Evolutionary conservation across 2,888 invertebrate genomes (phyloP).

Genomic region (Chirona hameri): DNA sequence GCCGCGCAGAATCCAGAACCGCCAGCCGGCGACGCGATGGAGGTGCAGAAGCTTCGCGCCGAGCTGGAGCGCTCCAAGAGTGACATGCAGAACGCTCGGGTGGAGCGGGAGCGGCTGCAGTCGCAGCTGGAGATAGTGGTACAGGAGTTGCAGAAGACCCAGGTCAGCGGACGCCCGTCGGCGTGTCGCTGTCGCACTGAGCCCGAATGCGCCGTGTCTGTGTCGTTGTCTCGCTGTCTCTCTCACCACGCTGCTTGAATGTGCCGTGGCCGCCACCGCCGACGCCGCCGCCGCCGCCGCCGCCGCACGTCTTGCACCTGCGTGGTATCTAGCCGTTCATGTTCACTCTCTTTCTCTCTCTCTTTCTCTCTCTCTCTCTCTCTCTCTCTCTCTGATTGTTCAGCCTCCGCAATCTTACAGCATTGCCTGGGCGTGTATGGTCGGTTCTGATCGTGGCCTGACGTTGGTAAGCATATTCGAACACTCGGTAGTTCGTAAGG

Average conservation of each 20-base stretch:
- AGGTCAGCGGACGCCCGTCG: conserved; percentile 56
- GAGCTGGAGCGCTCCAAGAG: conserved; percentile 10
- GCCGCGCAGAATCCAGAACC: conserved; percentile 31
- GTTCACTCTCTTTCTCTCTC: neutral
- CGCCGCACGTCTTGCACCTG: neutral
- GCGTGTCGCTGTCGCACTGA: neutral
- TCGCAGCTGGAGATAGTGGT: conserved; percentile 88
- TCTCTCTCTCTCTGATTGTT: neutral
- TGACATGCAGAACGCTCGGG: conserved; percentile 71
- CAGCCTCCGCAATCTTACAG: conserved; percentile 5
- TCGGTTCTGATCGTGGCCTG: neutral
- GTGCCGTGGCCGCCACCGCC: neutral
- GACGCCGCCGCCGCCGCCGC: conserved; percentile 1
- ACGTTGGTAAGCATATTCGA: neutral
- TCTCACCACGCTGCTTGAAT: neutral
- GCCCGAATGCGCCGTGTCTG: neutral
- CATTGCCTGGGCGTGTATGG: neutral
- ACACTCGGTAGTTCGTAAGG: neutral
- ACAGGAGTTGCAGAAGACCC: conserved; percentile 85
- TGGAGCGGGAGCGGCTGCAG: conserved; percentile 84
- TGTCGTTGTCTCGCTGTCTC: neutral
- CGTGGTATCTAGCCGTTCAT: neutral
- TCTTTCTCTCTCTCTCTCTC: neutral
- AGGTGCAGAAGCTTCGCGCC: neutral
- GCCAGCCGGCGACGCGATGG: neutral